These are phyloP conservation scores for Torymus texanus DNA, from an alignment of 2,888 invertebrate species.

Conservation along the genomic window DNA sequence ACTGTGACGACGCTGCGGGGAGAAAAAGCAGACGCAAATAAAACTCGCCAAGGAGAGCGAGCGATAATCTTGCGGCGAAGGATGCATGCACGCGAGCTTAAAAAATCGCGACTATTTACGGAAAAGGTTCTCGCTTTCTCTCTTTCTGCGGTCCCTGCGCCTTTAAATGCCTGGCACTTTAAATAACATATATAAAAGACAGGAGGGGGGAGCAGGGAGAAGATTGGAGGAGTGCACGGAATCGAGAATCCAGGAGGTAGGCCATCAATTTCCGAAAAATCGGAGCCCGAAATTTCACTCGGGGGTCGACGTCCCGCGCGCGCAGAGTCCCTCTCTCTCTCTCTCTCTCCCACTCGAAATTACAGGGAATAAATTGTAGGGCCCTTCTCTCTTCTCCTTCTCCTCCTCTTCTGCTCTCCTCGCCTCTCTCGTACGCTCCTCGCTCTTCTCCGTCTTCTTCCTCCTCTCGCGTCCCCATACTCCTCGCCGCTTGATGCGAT, in stretches of 20 bases:
- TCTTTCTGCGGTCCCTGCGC: neutral
- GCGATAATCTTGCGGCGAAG: conserved; percentile 45
- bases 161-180: conserved; percentile 50
- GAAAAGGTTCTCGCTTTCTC: conserved; percentile 9
- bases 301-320: conserved; percentile 59
- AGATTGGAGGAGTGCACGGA: conserved; percentile 53
- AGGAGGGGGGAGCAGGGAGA: conserved; percentile 43
- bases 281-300: conserved; percentile 61
- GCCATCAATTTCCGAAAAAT: conserved; percentile 63
- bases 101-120: conserved; percentile 46
- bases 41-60: no score
- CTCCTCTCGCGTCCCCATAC: conserved; percentile 55
- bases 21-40: no score
- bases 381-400: conserved; percentile 58
- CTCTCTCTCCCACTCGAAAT: conserved; percentile 62
- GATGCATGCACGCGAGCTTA: conserved; percentile 20
- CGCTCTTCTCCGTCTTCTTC: conserved; percentile 52
- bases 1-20: neutral
- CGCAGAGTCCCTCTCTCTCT: conserved; percentile 26
- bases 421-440: conserved; percentile 42
- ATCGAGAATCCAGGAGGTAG: conserved; percentile 50
- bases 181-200: conserved; percentile 42
- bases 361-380: conserved; percentile 72
- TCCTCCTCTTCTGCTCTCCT: conserved; percentile 41
- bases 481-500: conserved; percentile 70